phyloP scores from a whole-genome alignment of 2,888 invertebrate species.

The Cephus spinipes region DNA sequence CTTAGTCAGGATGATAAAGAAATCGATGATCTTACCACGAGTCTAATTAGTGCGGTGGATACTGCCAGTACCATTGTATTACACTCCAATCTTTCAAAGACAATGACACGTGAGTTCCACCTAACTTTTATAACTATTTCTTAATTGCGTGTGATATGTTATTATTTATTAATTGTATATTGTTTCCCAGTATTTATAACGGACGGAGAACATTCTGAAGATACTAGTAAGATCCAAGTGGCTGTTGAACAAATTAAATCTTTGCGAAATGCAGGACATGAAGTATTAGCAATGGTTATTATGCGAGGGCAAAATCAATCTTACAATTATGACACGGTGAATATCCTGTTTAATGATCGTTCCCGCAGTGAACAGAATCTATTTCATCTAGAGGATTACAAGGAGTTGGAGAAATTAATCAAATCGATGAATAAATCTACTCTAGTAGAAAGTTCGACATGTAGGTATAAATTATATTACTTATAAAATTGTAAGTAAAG shows the following conservation, averaged over 20 bases:
- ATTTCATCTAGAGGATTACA: conserved; percentile 6
- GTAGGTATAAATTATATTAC: background rate
- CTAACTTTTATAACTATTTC: too few species aligned
- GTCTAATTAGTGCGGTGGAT: conserved; percentile 10
- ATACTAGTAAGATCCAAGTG: background rate
- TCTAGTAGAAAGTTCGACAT: background rate
- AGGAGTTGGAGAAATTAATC: conserved; percentile 1
- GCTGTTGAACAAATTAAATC: background rate
- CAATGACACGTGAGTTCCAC: too few species aligned
- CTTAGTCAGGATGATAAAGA: background rate
- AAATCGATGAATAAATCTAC: conserved; percentile 8
- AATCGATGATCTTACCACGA: background rate
- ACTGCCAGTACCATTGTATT: conserved; percentile 10
- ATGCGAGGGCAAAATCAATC: background rate
- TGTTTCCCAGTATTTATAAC: conserved; percentile 16
- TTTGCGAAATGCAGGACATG: conserved; percentile 6
- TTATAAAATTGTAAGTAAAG: background rate
- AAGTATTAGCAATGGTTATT: conserved; percentile 7
- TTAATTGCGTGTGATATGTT: too few species aligned
- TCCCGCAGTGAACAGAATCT: conserved; percentile 4
- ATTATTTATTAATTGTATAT: too few species aligned
- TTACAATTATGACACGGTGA: background rate
- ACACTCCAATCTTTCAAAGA: conserved; percentile 6
- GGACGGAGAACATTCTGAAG: conserved; percentile 12
- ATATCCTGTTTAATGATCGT: conserved; percentile 4